Base-by-base conservation (phyloP, 2,113 vertebrate genomes). In the Rhabdornis inornatus region DNA sequence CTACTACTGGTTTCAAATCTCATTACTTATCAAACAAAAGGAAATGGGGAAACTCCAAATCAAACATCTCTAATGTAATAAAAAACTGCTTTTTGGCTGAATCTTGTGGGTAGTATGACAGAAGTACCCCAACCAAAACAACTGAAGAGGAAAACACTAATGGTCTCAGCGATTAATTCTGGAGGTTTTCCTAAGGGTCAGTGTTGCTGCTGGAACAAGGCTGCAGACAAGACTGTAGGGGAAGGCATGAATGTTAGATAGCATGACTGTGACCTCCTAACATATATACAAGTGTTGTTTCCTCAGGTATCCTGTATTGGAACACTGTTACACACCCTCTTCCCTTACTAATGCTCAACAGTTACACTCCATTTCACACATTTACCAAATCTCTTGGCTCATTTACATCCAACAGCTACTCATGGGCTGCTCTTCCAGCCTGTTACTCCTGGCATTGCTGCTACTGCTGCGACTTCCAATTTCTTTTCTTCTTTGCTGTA, bases 401-500 rank as follows among this genome's bases (percentile, higher is more conserved):
- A 30, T 84, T 60, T 75, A 76, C 40, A 68, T 87, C 45, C 92
- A 92, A 70, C 21, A 95, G 84, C 79, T 92, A 94, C 55, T 55
- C 64, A 59, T 15, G 24, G 52, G 63, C 53, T 77, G 81, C 27
- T 50, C 84, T 40, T 91, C 72, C 75, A 90, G 56, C 47, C 55
- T 55, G 27, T 86, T 90, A 93, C 81, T 85, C 77, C 49, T 40
- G 28, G 66, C 82, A 92, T 83, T 93, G 68, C 72, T 92, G 61
- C 90, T 82, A 94, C 23, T 68, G 53, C 56, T 82, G 95, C 87
- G 83, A 86, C 40, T 93, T 94, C 9, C 56, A 64, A 84, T 75
- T 97, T 87, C 64, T 93, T 94, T 89, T 94, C 74, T 83, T 88
- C 59, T 93, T 83, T 83, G 53, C 47, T 95, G 17, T 42, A 40